Percentiles rank a stretch among this genome's conserved stretches.
phyloP scores from a whole-genome alignment of 2,888 invertebrate species.

The Hemaris fuciformis region DNA sequence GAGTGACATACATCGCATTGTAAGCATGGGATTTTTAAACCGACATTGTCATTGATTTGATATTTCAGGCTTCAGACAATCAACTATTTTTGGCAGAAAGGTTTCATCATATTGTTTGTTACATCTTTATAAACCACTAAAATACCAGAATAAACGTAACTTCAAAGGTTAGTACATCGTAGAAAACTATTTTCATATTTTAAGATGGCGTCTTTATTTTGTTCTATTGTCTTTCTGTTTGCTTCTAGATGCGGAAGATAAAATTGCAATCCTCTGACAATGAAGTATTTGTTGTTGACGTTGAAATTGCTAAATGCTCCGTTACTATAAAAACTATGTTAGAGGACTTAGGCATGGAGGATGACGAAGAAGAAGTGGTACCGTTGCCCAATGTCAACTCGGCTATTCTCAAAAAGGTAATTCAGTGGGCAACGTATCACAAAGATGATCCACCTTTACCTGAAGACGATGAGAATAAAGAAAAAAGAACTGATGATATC shows the following conservation, averaged over 20 bases:
- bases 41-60: neutral
- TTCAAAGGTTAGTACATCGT: conserved; percentile 11
- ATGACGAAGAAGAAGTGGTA: conserved; percentile 96
- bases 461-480: conserved; percentile 98
- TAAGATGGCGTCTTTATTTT: conserved; percentile 39
- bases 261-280: conserved; percentile 97
- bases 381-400: conserved; percentile 99
- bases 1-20: too few species aligned
- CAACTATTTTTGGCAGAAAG: neutral
- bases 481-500: conserved; percentile 99
- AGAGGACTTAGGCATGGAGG: conserved; percentile 95
- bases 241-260: conserved; percentile 92
- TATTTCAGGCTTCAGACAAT: neutral
- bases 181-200: conserved; percentile 24
- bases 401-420: conserved; percentile 96
- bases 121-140: neutral
- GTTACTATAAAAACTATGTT: conserved; percentile 99
- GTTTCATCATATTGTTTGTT: neutral
- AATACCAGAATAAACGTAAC: neutral
- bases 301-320: conserved; percentile 98
- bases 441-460: conserved; percentile 97
- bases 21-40: neutral
- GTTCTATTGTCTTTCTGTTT: conserved; percentile 21
- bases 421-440: conserved; percentile 96
- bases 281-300: conserved; percentile 97